Evolutionary conservation across 2,113 vertebrate genomes (phyloP).

Genomic region (Elephantulus edwardii): DNA sequence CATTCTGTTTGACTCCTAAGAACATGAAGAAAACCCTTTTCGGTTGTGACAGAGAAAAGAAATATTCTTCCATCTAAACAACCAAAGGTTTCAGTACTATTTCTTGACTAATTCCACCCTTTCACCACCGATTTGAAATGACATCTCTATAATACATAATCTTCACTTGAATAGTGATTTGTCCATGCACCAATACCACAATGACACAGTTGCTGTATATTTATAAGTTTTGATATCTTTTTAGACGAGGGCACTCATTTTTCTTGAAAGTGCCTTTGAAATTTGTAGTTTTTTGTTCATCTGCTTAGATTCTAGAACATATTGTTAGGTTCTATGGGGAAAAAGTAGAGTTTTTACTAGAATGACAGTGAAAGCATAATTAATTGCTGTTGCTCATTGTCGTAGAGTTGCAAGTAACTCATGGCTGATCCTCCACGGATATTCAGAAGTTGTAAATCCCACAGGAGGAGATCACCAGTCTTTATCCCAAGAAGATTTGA

Average conservation of each 20-base stretch:
- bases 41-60: background rate
- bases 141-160: background rate
- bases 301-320: background rate
- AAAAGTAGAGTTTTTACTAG: background rate
- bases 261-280: background rate
- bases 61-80: conserved; percentile 23
- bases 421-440: no score
- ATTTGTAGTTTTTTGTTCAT: background rate
- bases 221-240: background rate
- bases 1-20: background rate
- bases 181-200: no score
- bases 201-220: background rate
- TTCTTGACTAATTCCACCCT: background rate
- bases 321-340: background rate
- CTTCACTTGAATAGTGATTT: background rate
- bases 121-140: background rate
- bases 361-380: background rate
- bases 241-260: background rate
- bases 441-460: no score
- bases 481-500: no score
- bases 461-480: no score
- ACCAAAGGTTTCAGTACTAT: background rate
- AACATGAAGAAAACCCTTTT: conserved; percentile 29
- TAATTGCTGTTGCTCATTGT: no score
- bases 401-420: no score